A percentile compares a stretch with the other conserved stretches of the same genome.
Conservation (phyloP, 2,797 vertebrate species). For the Cottoperca gobio region DNA sequence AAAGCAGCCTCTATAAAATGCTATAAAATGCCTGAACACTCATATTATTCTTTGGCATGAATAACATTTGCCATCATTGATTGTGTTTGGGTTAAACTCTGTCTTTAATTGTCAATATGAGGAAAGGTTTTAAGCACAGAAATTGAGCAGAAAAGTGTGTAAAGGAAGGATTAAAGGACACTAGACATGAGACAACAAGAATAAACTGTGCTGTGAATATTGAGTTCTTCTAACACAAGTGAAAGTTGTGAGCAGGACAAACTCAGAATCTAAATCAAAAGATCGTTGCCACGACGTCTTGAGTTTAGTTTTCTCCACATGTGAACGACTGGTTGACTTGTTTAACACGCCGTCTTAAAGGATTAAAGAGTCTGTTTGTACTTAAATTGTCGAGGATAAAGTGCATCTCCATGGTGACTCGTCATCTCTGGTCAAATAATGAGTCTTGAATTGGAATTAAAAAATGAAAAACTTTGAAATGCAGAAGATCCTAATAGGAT, state of each 20-base stretch:
- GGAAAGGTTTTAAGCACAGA: no score
- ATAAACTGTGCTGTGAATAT: no score
- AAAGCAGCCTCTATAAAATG: not conserved
- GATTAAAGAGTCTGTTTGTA: not conserved
- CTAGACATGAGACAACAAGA: no score
- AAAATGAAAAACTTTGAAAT: not conserved
- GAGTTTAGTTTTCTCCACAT: not conserved
- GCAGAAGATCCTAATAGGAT: conserved; percentile 13
- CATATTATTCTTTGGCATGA: not conserved
- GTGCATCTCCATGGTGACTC: not conserved
- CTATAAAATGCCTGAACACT: no score
- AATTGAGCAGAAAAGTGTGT: no score
- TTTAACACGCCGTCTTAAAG: not conserved
- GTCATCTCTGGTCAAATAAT: not conserved
- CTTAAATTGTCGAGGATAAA: not conserved
- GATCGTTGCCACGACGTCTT: not conserved
- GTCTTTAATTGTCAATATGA: no score
- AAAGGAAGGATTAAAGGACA: no score
- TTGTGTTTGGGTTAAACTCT: no score
- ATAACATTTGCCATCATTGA: no score
- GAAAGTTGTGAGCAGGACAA: not conserved
- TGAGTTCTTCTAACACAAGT: no score
- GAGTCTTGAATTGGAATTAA: not conserved
- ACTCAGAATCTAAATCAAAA: not conserved
- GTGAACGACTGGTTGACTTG: no score